phyloP scores from a whole-genome alignment of 92 coral and sea anemone species.

The Micromussa lordhowensis region DNA sequence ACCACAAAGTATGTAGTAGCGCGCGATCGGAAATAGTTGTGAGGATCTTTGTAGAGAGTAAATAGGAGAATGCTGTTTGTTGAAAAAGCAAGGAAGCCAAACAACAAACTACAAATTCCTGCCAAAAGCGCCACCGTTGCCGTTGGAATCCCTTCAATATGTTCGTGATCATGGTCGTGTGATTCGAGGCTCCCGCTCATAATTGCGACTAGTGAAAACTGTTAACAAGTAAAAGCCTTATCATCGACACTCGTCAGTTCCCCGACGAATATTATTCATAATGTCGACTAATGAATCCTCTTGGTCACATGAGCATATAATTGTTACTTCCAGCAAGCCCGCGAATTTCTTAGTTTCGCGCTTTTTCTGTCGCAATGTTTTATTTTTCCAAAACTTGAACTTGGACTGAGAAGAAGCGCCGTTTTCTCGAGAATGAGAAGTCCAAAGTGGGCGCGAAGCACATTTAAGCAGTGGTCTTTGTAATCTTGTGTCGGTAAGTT shows the following conservation, averaged over 20 bases:
- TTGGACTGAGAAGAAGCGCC: not conserved
- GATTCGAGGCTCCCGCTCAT: not conserved
- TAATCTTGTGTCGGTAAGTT: not conserved
- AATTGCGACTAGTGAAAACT: not conserved
- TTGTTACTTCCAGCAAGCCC: not conserved
- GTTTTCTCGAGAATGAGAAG: not conserved
- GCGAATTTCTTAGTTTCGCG: not conserved
- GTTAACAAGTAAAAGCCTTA: not conserved
- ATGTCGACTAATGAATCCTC: not conserved
- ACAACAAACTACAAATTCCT: slow-evolving; percentile 65
- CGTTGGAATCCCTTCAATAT: not conserved
- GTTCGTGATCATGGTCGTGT: slow-evolving; percentile 4
- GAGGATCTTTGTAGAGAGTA: slow-evolving; percentile 70
- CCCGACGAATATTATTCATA: not conserved
- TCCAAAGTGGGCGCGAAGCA: not conserved
- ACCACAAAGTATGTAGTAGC: slow-evolving; percentile 56
- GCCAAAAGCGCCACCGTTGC: slow-evolving; percentile 40
- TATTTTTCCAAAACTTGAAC: not conserved
- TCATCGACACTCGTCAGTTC: not conserved
- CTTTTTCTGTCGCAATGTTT: not conserved
- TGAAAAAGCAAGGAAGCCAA: slow-evolving; percentile 58
- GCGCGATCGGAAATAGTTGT: slow-evolving; percentile 65
- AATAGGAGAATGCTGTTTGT: slow-evolving; percentile 76
- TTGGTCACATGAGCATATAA: not conserved
- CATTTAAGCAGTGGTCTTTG: not conserved